phyloP scores from a whole-genome alignment of 1,140 invertebrate genomes.

The Lepidostoma basale region DNA sequence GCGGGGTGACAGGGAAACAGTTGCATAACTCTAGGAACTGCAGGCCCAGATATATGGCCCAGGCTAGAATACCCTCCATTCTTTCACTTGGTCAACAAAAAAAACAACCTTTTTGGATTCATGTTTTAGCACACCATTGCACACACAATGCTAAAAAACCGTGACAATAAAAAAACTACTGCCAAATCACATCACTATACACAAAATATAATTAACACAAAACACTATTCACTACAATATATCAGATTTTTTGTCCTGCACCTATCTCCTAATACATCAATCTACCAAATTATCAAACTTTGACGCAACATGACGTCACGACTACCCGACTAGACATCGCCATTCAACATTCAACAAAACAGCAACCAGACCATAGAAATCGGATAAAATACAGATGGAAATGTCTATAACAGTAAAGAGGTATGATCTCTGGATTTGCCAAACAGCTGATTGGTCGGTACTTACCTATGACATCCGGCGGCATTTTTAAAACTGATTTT shows the following conservation, averaged over 20 bases:
- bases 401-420: background rate
- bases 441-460: constrained; percentile 15
- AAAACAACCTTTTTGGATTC: constrained; percentile 20
- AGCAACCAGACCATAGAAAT: constrained; percentile 19
- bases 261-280: constrained; percentile 25
- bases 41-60: constrained; percentile 27
- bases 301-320: constrained; percentile 34
- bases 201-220: constrained; percentile 12
- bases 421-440: background rate
- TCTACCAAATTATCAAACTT: constrained; percentile 23
- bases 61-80: constrained; percentile 33
- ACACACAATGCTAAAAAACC: constrained; percentile 19
- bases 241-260: constrained; percentile 11
- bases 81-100: constrained; percentile 32
- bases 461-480: background rate
- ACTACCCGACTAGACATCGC: constrained; percentile 26
- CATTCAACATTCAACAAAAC: constrained; percentile 30
- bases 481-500: background rate
- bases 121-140: constrained; percentile 33
- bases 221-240: constrained; percentile 17
- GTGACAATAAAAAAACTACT: constrained; percentile 24
- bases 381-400: background rate
- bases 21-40: constrained; percentile 37
- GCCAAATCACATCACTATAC: constrained; percentile 18
- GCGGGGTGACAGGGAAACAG: constrained; percentile 31